Evolutionary conservation across 2,797 vertebrate species (phyloP).

Genomic region (Brotula barbata): DNA sequence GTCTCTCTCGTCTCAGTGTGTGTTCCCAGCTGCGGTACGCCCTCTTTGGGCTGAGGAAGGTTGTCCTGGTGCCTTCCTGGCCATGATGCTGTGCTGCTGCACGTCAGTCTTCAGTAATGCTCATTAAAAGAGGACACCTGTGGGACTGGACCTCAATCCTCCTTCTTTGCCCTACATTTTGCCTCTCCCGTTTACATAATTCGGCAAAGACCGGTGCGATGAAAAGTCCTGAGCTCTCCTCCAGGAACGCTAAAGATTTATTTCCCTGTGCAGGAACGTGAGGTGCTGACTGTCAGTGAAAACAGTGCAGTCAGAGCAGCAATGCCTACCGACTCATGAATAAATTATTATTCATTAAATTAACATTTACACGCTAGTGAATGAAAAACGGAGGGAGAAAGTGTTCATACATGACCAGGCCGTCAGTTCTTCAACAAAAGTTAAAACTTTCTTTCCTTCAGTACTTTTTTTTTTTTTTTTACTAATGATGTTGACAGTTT

Average conservation of each 20-base stretch:
- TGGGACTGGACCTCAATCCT: conserved; percentile 54
- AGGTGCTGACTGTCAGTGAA: conserved; percentile 1
- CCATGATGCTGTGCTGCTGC: conserved; percentile 30
- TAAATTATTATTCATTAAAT: background rate
- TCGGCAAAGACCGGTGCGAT: conserved; percentile 20
- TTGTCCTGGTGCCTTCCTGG: conserved; percentile 20
- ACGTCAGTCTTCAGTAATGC: conserved; percentile 37
- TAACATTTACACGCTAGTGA: conserved; percentile 4
- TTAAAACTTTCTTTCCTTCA: conserved; percentile 38
- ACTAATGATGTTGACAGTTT: conserved; percentile 56
- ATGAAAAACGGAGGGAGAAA: conserved; percentile 9
- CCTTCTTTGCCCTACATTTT: conserved; percentile 62
- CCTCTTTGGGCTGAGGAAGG: conserved; percentile 36
- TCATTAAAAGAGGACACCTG: conserved; percentile 65
- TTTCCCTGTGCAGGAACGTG: background rate
- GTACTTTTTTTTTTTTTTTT: conserved; percentile 23
- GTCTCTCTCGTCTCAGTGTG: conserved; percentile 68
- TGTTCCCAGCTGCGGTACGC: conserved; percentile 41
- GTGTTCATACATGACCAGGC: conserved; percentile 10
- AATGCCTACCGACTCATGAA: too few relatives aligned
- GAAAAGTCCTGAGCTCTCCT: conserved; percentile 34
- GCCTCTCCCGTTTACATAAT: conserved; percentile 55
- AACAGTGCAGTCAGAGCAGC: background rate
- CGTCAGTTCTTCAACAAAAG: conserved; percentile 33
- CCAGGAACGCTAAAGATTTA: conserved; percentile 7